Conservation (phyloP, 2,113 vertebrate genomes). For the Clarias batrachus region DNA sequence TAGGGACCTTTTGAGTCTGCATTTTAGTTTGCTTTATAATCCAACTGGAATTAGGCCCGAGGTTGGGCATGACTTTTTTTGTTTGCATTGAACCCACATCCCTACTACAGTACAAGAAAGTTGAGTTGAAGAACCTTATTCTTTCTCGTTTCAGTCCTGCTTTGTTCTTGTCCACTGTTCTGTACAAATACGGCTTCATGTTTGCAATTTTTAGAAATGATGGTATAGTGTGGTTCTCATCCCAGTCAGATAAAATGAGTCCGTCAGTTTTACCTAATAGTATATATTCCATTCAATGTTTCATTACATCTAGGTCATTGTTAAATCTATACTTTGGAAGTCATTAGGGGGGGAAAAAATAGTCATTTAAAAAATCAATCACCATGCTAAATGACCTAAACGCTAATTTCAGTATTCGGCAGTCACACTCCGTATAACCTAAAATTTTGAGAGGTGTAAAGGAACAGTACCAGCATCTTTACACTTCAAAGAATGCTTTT, state of each 20-base stretch:
- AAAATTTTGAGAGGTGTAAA: neutral
- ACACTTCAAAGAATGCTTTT: neutral
- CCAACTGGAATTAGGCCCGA: conserved; percentile 65
- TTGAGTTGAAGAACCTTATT: neutral
- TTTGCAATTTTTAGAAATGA: neutral
- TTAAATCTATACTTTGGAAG: neutral
- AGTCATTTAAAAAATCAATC: neutral
- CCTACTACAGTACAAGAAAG: neutral
- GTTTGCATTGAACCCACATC: conserved; percentile 36
- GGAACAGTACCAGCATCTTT: neutral
- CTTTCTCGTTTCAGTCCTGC: neutral
- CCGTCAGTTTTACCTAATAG: neutral
- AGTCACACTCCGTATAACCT: neutral
- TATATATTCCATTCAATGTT: neutral
- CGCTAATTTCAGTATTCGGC: neutral
- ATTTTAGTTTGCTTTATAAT: conserved; percentile 38
- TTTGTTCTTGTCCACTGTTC: neutral
- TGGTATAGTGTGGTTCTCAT: neutral
- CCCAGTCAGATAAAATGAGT: neutral
- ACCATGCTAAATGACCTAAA: neutral
- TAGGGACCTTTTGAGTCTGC: conserved; percentile 16
- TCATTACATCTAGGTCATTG: conserved; percentile 3
- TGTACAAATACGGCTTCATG: neutral
- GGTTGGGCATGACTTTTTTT: neutral
- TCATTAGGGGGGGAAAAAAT: neutral